Evolutionary conservation across 2,113 vertebrate species (phyloP).

Genomic region (Oryzias curvinotus): DNA sequence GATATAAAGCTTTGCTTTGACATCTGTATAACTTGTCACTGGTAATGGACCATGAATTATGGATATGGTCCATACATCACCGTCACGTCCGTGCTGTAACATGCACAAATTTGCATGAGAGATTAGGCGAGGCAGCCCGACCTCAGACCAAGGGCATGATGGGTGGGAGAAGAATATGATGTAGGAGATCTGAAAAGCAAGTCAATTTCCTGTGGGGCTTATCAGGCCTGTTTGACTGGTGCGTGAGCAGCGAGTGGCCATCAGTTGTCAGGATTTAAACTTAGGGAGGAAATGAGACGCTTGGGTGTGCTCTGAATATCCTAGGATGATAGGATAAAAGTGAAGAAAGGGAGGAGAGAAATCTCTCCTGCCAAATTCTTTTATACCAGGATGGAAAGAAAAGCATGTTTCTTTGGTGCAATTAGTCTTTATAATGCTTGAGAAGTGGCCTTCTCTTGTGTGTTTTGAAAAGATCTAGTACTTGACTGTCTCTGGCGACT

Average conservation of each 20-base stretch:
- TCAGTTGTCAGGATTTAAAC: slow-evolving; percentile 75
- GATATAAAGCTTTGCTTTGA: slow-evolving; percentile 14
- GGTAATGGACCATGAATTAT: slow-evolving; percentile 44
- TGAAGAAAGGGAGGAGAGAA: slow-evolving; percentile 21
- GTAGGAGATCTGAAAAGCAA: slow-evolving; percentile 60
- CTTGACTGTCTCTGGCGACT: slow-evolving; percentile 41
- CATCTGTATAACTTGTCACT: slow-evolving; percentile 32
- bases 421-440: slow-evolving; percentile 43
- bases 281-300: slow-evolving; percentile 71
- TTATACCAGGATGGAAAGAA: slow-evolving; percentile 15
- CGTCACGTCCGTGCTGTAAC: slow-evolving; percentile 30
- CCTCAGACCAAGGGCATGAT: slow-evolving; percentile 66
- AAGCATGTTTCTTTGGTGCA: slow-evolving; percentile 15
- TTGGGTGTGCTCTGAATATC: slow-evolving; percentile 61
- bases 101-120: slow-evolving; percentile 57
- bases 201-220: slow-evolving; percentile 73
- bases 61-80: slow-evolving; percentile 40
- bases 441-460: slow-evolving; percentile 38
- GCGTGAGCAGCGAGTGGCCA: slow-evolving; percentile 59
- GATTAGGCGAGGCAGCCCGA: slow-evolving; percentile 67
- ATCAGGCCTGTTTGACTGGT: slow-evolving; percentile 67
- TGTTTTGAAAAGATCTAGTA: slow-evolving; percentile 50
- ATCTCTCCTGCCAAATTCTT: slow-evolving; percentile 15
- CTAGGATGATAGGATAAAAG: slow-evolving; percentile 44
- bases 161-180: slow-evolving; percentile 55